Conservation (phyloP, 92 coral and sea anemone species). For the Actinernus sp. region DNA sequence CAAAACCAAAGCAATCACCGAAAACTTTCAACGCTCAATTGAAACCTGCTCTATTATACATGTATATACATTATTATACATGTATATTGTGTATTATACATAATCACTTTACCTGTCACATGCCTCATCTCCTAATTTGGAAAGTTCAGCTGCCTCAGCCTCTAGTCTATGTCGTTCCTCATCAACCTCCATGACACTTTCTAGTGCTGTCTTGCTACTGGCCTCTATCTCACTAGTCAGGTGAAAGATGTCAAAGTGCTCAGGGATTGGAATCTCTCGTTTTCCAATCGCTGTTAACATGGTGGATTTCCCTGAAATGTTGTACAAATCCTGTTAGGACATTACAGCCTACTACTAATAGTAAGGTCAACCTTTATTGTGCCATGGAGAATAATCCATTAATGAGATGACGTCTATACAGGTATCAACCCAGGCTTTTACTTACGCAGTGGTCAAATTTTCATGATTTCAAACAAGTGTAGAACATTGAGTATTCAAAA, state of each 20-base stretch:
- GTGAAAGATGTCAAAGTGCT: constrained; percentile 93
- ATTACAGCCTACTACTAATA: not conserved
- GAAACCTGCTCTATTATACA: too few relatives aligned
- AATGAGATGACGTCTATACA: too few relatives aligned
- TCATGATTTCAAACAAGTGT: too few relatives aligned
- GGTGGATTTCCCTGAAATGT: constrained; percentile 90
- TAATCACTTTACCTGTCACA: constrained; percentile 87
- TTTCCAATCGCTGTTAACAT: constrained; percentile 88
- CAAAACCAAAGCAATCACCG: too few relatives aligned
- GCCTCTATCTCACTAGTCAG: constrained; percentile 92
- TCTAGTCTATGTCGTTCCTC: constrained; percentile 91
- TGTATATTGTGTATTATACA: too few relatives aligned
- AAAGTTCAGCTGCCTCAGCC: constrained; percentile 85
- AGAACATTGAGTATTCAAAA: too few relatives aligned
- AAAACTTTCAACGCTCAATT: too few relatives aligned
- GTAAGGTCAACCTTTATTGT: too few relatives aligned
- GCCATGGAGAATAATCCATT: too few relatives aligned
- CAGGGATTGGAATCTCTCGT: constrained; percentile 93
- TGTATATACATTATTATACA: too few relatives aligned
- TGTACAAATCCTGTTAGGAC: not conserved
- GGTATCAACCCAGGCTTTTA: too few relatives aligned
- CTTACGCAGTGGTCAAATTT: too few relatives aligned
- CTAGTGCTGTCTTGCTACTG: constrained; percentile 91
- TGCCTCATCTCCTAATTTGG: constrained; percentile 95
- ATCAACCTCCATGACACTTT: constrained; percentile 97